Percentiles rank a stretch among this genome's conserved stretches.
Conservation (phyloP, 1,140 invertebrate species). For the Cherax destructor region DNA sequence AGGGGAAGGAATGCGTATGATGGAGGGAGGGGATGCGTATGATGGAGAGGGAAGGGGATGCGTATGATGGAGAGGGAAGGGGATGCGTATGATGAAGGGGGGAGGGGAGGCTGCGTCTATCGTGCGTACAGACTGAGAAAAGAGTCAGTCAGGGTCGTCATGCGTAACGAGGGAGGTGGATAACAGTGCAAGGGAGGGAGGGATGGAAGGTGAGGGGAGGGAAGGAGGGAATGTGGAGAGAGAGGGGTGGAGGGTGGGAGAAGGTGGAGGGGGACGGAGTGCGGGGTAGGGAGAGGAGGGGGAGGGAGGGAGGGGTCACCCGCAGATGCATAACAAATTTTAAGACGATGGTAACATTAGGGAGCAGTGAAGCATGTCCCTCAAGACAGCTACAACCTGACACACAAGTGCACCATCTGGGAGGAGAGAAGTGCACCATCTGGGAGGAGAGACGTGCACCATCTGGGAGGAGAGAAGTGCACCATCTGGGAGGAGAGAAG, state of each 20-base stretch:
- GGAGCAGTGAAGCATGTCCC: neutral
- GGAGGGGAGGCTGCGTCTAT: too few species aligned
- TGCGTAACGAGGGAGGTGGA: neutral
- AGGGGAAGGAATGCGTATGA: neutral
- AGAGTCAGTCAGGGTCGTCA: neutral
- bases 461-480: neutral
- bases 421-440: neutral
- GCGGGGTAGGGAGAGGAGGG: neutral
- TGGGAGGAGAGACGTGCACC: neutral
- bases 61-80: too few species aligned
- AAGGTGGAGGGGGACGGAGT: neutral
- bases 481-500: too few species aligned
- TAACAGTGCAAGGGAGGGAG: too few species aligned
- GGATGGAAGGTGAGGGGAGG: too few species aligned
- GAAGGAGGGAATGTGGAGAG: neutral
- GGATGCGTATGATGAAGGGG: too few species aligned
- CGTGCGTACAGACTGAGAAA: too few species aligned
- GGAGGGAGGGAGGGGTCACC: neutral
- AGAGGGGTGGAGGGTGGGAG: neutral
- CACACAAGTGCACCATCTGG: neutral
- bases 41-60: too few species aligned
- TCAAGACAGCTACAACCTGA: neutral
- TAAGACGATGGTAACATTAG: neutral
- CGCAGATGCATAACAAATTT: slow-evolving; percentile 1
- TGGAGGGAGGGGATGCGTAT: too few species aligned